These are phyloP conservation scores for Latrodectus elegans DNA, from an alignment of 2,888 invertebrate species.

Conservation along the genomic window DNA sequence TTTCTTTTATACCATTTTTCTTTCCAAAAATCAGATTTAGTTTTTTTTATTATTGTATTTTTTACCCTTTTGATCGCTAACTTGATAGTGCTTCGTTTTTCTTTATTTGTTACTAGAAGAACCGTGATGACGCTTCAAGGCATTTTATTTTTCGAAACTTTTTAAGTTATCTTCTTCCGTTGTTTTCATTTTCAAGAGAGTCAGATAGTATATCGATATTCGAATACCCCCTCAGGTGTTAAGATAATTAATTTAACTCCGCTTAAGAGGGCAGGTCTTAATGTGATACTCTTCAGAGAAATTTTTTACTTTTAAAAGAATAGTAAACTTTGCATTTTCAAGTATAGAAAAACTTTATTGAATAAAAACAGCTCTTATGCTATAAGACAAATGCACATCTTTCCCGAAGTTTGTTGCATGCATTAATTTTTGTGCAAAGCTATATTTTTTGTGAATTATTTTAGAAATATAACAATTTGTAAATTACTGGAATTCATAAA, in stretches of 20 bases:
- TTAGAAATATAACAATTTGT: no score
- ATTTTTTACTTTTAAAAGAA: background rate
- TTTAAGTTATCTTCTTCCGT: conserved; percentile 32
- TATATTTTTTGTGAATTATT: no score
- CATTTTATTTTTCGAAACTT: conserved; percentile 30
- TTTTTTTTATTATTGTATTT: conserved; percentile 7
- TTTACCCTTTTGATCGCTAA: background rate
- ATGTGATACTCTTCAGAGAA: background rate
- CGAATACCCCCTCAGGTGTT: background rate
- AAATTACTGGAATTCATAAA: no score
- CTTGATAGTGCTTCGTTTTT: background rate
- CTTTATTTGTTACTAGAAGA: conserved; percentile 11
- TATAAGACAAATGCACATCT: no score
- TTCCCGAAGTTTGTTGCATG: no score
- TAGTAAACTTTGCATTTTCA: conserved; percentile 1
- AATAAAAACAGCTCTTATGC: no score
- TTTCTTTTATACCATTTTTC: conserved; percentile 23
- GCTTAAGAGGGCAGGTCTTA: background rate
- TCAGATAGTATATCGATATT: conserved; percentile 27
- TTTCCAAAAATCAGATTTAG: conserved; percentile 23
- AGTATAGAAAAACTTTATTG: background rate
- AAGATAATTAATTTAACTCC: conserved; percentile 26
- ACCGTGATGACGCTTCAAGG: conserved; percentile 18
- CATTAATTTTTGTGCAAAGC: no score
- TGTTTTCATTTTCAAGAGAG: conserved; percentile 26